These are phyloP conservation scores for Loris lydekkerianus DNA, from an alignment of 2,797 vertebrate genomes.

Conservation along the genomic window DNA sequence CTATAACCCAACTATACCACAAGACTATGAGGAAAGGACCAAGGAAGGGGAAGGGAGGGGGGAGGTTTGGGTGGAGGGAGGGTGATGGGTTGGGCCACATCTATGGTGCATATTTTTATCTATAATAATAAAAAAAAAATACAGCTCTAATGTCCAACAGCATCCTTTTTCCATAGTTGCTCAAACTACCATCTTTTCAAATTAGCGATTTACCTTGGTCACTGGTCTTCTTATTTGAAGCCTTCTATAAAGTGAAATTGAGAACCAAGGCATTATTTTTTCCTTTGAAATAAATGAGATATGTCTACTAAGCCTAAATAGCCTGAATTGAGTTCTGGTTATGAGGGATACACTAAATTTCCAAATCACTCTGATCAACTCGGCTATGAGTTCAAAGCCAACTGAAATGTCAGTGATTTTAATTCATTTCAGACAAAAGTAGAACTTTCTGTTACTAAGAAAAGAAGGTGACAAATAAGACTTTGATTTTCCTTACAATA, in stretches of 20 bases:
- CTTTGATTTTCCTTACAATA: neutral
- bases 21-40: too few species aligned
- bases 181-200: conserved; percentile 45
- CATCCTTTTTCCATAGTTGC: neutral
- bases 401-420: neutral
- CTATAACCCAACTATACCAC: too few species aligned
- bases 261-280: neutral
- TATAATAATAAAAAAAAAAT: too few species aligned
- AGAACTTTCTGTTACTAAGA: neutral
- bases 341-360: neutral
- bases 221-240: conserved; percentile 15
- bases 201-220: neutral
- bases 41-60: too few species aligned
- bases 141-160: conserved; percentile 4
- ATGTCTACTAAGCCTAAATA: neutral
- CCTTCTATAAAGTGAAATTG: neutral
- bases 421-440: conserved; percentile 48
- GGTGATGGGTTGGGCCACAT: too few species aligned
- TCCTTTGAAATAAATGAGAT: conserved; percentile 11
- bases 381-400: neutral
- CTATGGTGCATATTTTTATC: too few species aligned
- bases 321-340: neutral
- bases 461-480: conserved; percentile 50
- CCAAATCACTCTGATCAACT: neutral
- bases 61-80: too few species aligned